Percentiles rank a stretch among this genome's conserved stretches.
Evolutionary conservation across 2,113 vertebrate species (phyloP).

Genomic region (Budorcas taxicolor): DNA sequence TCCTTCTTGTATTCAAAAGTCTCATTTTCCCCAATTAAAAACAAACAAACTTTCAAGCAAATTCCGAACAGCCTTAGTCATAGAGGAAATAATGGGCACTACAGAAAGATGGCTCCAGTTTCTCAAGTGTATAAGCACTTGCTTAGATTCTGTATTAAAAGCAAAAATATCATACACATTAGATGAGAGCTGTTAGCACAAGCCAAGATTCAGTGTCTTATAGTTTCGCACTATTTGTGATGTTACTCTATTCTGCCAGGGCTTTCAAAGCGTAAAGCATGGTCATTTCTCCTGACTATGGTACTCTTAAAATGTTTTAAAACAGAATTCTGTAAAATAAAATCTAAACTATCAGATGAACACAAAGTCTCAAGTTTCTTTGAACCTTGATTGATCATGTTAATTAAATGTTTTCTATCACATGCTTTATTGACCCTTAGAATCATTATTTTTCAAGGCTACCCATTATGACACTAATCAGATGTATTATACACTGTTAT

Average conservation of each 20-base stretch:
- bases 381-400: not conserved
- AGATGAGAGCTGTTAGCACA: not conserved
- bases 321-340: not conserved
- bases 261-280: not conserved
- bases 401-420: slow-evolving; percentile 39
- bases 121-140: not conserved
- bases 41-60: slow-evolving; percentile 23
- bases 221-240: not conserved
- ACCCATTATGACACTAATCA: slow-evolving; percentile 40
- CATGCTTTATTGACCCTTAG: slow-evolving; percentile 14
- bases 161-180: not conserved
- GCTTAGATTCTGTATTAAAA: slow-evolving; percentile 43
- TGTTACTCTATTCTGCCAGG: not conserved
- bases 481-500: not conserved
- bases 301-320: not conserved
- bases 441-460: slow-evolving; percentile 28
- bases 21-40: not conserved
- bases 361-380: not conserved
- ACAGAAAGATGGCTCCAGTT: not conserved
- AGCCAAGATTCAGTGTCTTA: not conserved
- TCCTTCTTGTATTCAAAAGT: not conserved
- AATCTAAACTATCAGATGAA: slow-evolving; percentile 14
- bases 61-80: not conserved
- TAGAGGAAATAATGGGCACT: not conserved
- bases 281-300: not conserved